Percentiles rank a stretch among this genome's conserved stretches.
These are phyloP conservation scores for Natator depressus DNA, from an alignment of 2,113 vertebrate genomes.

Conservation along the genomic window DNA sequence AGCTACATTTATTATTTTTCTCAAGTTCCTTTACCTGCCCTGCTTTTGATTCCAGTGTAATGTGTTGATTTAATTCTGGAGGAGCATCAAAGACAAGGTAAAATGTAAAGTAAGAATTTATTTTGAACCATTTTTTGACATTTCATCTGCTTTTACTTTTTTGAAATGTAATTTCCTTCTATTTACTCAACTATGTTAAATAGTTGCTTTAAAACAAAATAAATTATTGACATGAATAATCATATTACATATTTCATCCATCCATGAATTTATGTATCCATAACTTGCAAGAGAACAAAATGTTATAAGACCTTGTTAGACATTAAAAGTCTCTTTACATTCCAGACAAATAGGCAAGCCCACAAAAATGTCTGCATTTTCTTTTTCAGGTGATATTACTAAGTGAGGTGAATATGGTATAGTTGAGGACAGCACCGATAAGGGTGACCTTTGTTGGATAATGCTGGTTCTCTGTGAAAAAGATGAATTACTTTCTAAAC, in stretches of 20 bases:
- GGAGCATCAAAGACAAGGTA: background rate
- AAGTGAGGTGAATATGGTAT: background rate
- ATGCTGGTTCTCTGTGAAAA: background rate
- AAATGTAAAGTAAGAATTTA: background rate
- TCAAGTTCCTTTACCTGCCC: background rate
- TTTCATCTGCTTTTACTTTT: background rate
- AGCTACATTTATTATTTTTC: background rate
- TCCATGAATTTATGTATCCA: background rate
- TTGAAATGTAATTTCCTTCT: background rate
- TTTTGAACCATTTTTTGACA: background rate
- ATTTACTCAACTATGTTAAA: background rate
- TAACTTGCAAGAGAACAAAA: background rate
- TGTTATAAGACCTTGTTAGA: background rate
- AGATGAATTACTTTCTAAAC: background rate
- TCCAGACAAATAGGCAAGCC: background rate
- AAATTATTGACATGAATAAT: background rate
- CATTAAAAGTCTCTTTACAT: background rate
- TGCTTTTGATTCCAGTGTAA: background rate
- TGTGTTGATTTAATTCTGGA: background rate
- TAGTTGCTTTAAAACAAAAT: background rate
- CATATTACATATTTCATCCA: background rate
- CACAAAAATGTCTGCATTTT: background rate
- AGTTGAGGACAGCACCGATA: background rate
- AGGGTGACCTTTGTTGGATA: slow-evolving; percentile 37
- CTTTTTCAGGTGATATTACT: accelerated